Evolutionary conservation across 1,140 invertebrate genomes (phyloP).

Genomic region (Lanistes nyassanus): DNA sequence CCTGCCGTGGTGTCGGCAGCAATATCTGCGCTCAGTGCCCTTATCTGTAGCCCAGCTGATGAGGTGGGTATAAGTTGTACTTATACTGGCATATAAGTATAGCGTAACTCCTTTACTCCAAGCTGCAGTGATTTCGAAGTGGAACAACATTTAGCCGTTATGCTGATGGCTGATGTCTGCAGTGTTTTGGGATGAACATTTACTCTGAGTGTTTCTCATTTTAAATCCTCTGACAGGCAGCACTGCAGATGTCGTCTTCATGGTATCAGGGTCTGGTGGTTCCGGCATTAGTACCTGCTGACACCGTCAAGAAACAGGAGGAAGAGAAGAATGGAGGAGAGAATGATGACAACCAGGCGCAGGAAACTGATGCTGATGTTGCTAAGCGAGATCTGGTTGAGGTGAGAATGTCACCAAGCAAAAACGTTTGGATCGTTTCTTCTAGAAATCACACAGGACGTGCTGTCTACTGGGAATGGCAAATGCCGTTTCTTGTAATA

Average conservation of each 20-base stretch:
- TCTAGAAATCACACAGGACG: no score
- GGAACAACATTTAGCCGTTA: no score
- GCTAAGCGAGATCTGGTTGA: slow-evolving; percentile 70
- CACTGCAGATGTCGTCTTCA: slow-evolving; percentile 76
- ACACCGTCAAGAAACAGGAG: slow-evolving; percentile 34
- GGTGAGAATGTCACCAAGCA: slow-evolving; percentile 38
- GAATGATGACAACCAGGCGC: slow-evolving; percentile 69
- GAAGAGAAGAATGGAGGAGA: slow-evolving; percentile 63
- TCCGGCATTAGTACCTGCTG: slow-evolving; percentile 68
- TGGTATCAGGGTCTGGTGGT: slow-evolving; percentile 74
- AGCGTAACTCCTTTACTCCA: no score
- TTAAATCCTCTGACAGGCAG: slow-evolving; percentile 49
- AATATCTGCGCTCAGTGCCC: slow-evolving; percentile 77
- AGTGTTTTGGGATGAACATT: no score
- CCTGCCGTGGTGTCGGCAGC: slow-evolving; percentile 77
- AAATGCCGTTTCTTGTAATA: no score
- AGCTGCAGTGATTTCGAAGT: no score
- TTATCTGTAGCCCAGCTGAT: slow-evolving; percentile 81
- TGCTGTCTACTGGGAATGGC: no score
- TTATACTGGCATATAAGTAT: no score
- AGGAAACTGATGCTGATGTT: slow-evolving; percentile 84
- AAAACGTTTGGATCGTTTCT: no score
- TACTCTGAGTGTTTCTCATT: no score
- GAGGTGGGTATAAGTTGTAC: slow-evolving; percentile 69
- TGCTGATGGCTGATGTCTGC: no score